phyloP scores from a whole-genome alignment of 2,888 invertebrate genomes.

The Drosophila testacea region DNA sequence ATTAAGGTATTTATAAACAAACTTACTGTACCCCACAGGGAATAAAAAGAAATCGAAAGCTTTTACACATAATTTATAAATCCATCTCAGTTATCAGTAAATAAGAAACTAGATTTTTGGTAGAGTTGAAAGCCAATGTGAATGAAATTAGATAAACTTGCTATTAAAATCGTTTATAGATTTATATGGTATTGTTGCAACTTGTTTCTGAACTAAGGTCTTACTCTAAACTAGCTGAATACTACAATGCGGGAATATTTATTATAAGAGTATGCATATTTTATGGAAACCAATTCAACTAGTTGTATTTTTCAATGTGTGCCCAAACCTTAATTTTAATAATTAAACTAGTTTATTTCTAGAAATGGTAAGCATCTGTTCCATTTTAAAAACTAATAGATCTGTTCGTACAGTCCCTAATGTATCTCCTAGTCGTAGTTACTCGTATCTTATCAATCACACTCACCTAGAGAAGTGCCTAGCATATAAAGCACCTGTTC shows the following conservation, averaged over 20 bases:
- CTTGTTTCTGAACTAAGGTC: too few relatives aligned
- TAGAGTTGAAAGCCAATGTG: too few relatives aligned
- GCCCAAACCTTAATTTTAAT: not conserved
- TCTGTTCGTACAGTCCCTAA: not conserved
- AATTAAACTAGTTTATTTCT: not conserved
- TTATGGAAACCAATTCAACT: not conserved
- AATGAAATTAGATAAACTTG: constrained; percentile 1
- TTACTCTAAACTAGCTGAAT: too few relatives aligned
- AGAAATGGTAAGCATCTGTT: not conserved
- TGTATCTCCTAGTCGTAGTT: not conserved
- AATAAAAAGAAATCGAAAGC: too few relatives aligned
- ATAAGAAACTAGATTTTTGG: not conserved
- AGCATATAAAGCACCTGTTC: constrained; percentile 60
- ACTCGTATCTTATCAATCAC: constrained; percentile 28
- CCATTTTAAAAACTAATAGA: not conserved
- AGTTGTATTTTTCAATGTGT: not conserved
- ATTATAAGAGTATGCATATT: too few relatives aligned
- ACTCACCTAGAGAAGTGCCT: too few relatives aligned
- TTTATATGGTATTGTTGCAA: too few relatives aligned
- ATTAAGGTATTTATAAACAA: too few relatives aligned
- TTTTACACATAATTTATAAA: too few relatives aligned
- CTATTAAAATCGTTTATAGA: too few relatives aligned
- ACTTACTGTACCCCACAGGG: too few relatives aligned
- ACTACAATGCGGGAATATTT: too few relatives aligned
- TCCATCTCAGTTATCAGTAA: not conserved